A percentile compares a stretch with the other conserved stretches of the same genome.
These are phyloP conservation scores for Hymenopus coronatus DNA, from an alignment of 2,888 invertebrate species.

Conservation along the genomic window DNA sequence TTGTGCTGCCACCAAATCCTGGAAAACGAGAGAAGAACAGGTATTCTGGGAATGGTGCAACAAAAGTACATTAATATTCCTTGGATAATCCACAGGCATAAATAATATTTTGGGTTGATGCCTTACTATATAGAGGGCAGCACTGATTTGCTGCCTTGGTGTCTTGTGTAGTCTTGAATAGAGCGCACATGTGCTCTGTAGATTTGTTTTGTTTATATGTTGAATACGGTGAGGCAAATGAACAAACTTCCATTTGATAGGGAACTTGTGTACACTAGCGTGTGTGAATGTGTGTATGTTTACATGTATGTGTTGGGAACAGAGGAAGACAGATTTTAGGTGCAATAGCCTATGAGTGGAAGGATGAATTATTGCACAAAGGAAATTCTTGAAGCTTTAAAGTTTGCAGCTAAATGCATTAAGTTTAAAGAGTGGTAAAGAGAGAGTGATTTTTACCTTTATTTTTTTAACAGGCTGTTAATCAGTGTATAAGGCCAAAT, in stretches of 20 bases:
- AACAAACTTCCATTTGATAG: neutral
- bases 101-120: neutral
- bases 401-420: neutral
- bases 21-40: neutral
- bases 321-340: neutral
- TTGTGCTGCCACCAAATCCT: conserved; percentile 41
- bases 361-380: neutral
- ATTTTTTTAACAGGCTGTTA: neutral
- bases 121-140: neutral
- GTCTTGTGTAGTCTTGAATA: neutral
- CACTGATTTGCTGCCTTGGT: neutral
- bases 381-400: neutral
- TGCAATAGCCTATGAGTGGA: neutral
- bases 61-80: neutral
- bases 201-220: neutral
- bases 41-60: neutral
- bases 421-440: neutral
- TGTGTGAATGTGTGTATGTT: neutral
- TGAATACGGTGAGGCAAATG: neutral
- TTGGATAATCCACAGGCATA: neutral
- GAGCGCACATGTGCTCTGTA: neutral
- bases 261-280: neutral
- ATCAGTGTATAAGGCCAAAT: neutral
- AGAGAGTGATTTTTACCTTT: neutral
- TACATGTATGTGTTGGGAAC: neutral